Evolutionary conservation across 2,797 vertebrate genomes (phyloP), one percentile per base, ranked within the genome.

Genomic region (Decapterus maruadsi): DNA sequence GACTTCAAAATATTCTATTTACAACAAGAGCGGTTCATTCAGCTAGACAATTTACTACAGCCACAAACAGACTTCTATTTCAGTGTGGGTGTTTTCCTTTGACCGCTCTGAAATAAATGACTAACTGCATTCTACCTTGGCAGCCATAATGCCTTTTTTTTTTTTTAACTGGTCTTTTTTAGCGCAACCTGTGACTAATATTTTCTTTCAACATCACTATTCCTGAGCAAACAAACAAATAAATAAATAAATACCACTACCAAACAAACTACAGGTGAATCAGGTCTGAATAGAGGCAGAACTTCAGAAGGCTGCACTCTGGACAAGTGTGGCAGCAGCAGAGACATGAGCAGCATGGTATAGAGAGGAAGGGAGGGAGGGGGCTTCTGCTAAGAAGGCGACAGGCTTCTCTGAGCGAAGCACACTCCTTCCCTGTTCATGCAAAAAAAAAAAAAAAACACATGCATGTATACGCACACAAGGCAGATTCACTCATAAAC

Each of bases 331-430:
- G 73, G 77, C 67, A 87, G 68, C 59, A 80, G 68, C 48, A 38
- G 51, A 82, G 82, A 85, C 85, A 85, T 80, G 80, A 86, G 77
- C 72, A 60, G 31, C 65, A 13, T 55, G 67, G 55, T 46, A 40
- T 40, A 68, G 66, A 65, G 51, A 74, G 46, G 26, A 71, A 60
- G 22, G 20, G 5, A 17, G 16, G 19, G 57, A 58, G 72, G 77
- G 77, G 63, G 43, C 45, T 65, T 86, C 74, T 73, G 78, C 75
- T 60, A 72, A 72, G 71, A 85, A 82, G 75, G 72, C 45, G 88
- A 87, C 87, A 85, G 72, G 86, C 77, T 86, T 83, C 72, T 87
- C 80, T 78, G 63, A 80, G 80, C 84, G 14, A 63, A 84, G 78
- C 82, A 34, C 77, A 78, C 89, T 84, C 81, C 10, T 81, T 89